A percentile compares a stretch with the other conserved stretches of the same genome.
phyloP scores from a whole-genome alignment of 2,113 vertebrate species.

The Rhipidura dahli region DNA sequence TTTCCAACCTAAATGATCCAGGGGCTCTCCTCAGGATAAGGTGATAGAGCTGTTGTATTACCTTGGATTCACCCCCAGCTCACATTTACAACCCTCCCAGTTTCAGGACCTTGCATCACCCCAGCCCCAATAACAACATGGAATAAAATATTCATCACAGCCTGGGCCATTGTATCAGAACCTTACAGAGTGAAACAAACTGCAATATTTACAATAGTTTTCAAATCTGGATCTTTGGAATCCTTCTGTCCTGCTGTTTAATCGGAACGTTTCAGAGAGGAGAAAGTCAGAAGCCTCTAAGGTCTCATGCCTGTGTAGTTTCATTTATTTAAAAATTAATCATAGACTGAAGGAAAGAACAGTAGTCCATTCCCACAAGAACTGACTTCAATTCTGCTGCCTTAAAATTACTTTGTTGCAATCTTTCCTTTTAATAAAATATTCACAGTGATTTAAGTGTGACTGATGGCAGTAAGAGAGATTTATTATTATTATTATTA shows the following conservation, averaged over 20 bases:
- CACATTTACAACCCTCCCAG: not conserved
- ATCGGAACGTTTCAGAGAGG: not conserved
- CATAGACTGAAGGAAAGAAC: constrained; percentile 13
- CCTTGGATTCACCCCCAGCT: not conserved
- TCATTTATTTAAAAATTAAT: constrained; percentile 56
- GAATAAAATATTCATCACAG: not conserved
- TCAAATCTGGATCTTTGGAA: not conserved
- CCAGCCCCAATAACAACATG: rapidly evolving
- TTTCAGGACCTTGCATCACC: not conserved
- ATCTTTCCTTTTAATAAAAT: constrained; percentile 7
- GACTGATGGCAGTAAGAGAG: not conserved
- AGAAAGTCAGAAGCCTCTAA: not conserved
- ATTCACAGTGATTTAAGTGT: not conserved
- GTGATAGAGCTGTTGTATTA: rapidly evolving
- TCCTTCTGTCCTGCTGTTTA: not conserved
- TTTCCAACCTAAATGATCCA: not conserved
- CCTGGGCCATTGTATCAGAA: rapidly evolving
- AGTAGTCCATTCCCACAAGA: constrained; percentile 8
- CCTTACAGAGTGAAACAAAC: not conserved
- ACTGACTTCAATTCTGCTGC: not conserved
- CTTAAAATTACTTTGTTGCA: constrained; percentile 3
- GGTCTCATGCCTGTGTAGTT: constrained; percentile 10
- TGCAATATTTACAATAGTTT: not conserved
- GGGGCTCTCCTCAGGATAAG: no score
- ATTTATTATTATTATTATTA: not conserved